Base-by-base conservation (phyloP, 2,888 invertebrate species). In the Limenitis arthemis region DNA sequence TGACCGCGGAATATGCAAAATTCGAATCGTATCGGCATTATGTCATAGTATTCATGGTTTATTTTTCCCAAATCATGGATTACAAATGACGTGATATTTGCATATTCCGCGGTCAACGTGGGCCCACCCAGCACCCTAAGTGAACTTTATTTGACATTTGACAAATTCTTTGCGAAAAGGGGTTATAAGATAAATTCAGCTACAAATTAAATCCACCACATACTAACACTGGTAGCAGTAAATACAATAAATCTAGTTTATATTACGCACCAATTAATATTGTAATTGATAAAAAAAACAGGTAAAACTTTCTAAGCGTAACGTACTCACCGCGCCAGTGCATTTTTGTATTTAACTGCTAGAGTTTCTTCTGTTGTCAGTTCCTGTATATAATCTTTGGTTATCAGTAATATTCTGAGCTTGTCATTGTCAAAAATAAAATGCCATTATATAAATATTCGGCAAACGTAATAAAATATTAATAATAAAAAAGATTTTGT, bases 281-380 rank as follows among this genome's bases (percentile, higher is more conserved):
- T 48, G 52, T 53, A 53, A 43, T 65, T 65, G 68, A 65, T 63
- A 67, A 65, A 72, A n/a, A 79, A 79, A 82, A 79, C 75, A 73
- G 73, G 75, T 74, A 72, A n/a, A 76, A 85, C 84, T 84, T 85
- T 85, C 84, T 84, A 83, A 80, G 79, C 77, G 77, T 81, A 85
- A 82, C 79, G 80, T 86, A 91, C 94, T 92, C 89, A 99, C 99
- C 98, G 97, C 73, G 95, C 94, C 84, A 94, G 89, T 75, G 95
- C 96, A 91, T 97, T 97, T 88, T 93, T 95, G 87, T 97, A 97
- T 91, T 98, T 98, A 70, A 95, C 91, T 75, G 93, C 91, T 78
- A 99, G 89, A 57, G 98, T 96, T 87, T 99, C 99, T 89, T 98
- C 97, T 72, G 99, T 94, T n/a, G n/a, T n/a, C n/a, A n/a, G n/a